Conservation (phyloP, 2,888 invertebrate species). For the Ennomos fuscantarius region DNA sequence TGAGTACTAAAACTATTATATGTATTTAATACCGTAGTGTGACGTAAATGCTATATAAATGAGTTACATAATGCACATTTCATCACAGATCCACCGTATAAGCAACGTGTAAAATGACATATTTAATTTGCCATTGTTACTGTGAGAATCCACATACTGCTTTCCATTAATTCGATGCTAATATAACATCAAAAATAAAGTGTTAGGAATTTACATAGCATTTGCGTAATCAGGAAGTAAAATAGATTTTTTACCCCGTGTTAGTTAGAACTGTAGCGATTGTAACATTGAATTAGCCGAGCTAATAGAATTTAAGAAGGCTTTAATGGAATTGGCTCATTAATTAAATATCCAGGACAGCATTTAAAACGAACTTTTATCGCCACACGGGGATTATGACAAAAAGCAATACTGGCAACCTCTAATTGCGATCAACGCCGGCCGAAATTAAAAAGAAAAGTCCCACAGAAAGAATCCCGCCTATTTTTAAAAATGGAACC, state of each 20-base stretch:
- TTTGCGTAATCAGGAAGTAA: constrained; percentile 11
- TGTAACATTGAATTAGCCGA: constrained; percentile 46
- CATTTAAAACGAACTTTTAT: constrained; percentile 66
- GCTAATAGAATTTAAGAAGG: constrained; percentile 46
- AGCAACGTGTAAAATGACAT: no score
- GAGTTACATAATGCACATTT: no score
- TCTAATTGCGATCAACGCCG: constrained; percentile 83
- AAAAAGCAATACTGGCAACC: constrained; percentile 74
- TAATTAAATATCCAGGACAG: constrained; percentile 60
- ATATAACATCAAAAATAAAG: constrained; percentile 1
- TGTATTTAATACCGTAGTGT: no score
- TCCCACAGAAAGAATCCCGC: constrained; percentile 82
- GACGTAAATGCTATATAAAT: no score
- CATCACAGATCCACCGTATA: no score
- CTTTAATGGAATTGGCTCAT: constrained; percentile 53
- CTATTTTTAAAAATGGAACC: constrained; percentile 84
- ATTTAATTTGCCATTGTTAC: no score
- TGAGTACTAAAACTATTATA: no score
- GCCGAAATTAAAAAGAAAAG: constrained; percentile 82
- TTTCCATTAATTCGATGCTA: no score
- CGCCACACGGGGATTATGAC: constrained; percentile 66
- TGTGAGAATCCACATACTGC: no score
- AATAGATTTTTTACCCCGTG: constrained; percentile 4
- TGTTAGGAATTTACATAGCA: constrained; percentile 9
- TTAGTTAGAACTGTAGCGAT: constrained; percentile 29